Evolutionary conservation across 2,797 vertebrate species (phyloP).

Genomic region (Centropyge bicolor): DNA sequence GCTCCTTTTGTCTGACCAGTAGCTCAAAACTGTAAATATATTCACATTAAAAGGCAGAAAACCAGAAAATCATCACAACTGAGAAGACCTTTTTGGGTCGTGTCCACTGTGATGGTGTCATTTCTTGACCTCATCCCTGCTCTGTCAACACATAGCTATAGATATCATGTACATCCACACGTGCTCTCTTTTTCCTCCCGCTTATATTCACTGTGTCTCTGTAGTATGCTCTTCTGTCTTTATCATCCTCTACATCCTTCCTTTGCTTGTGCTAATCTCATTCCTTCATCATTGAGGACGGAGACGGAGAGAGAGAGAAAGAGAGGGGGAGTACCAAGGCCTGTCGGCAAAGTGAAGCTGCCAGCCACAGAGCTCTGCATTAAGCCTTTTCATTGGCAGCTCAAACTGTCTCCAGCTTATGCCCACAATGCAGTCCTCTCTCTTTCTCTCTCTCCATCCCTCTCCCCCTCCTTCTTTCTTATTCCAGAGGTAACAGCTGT

Average conservation of each 20-base stretch:
- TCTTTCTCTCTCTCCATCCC: slow-evolving; percentile 18
- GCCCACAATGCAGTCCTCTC: slow-evolving; percentile 53
- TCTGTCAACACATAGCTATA: neutral
- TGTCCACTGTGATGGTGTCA: slow-evolving; percentile 5
- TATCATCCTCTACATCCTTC: slow-evolving; percentile 41
- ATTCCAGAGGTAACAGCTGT: slow-evolving; percentile 48
- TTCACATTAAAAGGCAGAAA: neutral
- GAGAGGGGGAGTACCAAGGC: slow-evolving; percentile 62
- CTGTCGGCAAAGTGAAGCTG: slow-evolving; percentile 70
- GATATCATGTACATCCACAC: slow-evolving; percentile 13
- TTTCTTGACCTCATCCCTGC: slow-evolving; percentile 17
- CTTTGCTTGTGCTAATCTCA: slow-evolving; percentile 59
- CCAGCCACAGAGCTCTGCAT: slow-evolving; percentile 66
- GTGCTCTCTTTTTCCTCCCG: slow-evolving; percentile 8
- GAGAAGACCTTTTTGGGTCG: neutral
- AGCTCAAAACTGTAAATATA: neutral
- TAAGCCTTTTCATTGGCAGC: slow-evolving; percentile 72
- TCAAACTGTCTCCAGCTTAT: slow-evolving; percentile 60
- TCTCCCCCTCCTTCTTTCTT: slow-evolving; percentile 24
- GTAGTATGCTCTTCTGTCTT: slow-evolving; percentile 39
- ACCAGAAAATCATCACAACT: neutral
- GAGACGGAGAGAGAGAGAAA: slow-evolving; percentile 36
- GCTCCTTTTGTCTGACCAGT: neutral
- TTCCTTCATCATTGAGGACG: slow-evolving; percentile 66
- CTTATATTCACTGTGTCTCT: slow-evolving; percentile 31